phyloP scores from a whole-genome alignment of 2,113 vertebrate species.

The Benitochromis conjunctus region DNA sequence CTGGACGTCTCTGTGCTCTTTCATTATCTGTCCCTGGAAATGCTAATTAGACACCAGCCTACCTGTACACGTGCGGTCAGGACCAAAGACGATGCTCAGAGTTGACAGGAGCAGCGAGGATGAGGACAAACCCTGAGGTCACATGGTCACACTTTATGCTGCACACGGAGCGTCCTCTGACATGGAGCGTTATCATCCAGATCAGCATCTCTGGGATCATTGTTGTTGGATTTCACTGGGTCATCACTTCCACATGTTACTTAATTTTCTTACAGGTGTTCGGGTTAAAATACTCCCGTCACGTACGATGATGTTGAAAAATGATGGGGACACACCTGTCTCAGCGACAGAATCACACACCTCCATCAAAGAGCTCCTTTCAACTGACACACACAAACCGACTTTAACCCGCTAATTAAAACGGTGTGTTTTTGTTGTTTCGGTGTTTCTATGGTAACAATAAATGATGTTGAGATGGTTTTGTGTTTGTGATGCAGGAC shows the following conservation, averaged over 20 bases:
- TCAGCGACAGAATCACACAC: too few relatives aligned
- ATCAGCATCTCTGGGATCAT: neutral
- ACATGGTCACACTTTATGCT: neutral
- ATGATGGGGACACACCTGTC: neutral
- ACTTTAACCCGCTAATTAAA: too few relatives aligned
- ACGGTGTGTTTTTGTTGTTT: too few relatives aligned
- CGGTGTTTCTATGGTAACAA: too few relatives aligned
- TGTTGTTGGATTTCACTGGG: neutral
- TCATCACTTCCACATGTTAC: neutral
- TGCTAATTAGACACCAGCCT: neutral
- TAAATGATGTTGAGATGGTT: neutral
- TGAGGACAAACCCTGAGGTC: neutral
- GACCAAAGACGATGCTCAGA: neutral
- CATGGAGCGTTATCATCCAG: rapidly evolving
- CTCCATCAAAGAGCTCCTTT: too few relatives aligned
- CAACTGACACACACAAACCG: too few relatives aligned
- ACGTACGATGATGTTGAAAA: rapidly evolving
- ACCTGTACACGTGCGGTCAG: neutral
- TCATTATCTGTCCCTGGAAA: rapidly evolving
- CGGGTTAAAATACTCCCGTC: neutral
- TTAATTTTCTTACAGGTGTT: rapidly evolving
- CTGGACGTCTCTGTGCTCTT: rapidly evolving
- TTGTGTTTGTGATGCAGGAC: neutral
- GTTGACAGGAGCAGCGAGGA: neutral
- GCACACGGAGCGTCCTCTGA: neutral